These are phyloP conservation scores for Gambelia wislizenii DNA, from an alignment of 2,797 vertebrate genomes.

Conservation along the genomic window DNA sequence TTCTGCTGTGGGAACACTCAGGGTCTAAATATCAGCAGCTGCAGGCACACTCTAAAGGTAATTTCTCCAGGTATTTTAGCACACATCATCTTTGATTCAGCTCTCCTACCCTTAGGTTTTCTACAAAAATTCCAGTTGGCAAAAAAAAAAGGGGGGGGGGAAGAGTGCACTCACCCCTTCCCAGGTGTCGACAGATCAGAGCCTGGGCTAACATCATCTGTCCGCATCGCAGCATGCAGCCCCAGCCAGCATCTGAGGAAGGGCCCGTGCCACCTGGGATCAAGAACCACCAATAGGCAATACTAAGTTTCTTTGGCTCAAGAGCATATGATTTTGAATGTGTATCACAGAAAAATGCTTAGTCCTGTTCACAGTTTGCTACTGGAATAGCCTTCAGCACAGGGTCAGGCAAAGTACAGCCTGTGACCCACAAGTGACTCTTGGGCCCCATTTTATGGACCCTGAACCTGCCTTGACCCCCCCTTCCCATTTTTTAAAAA, in stretches of 20 bases:
- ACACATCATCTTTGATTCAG: not conserved
- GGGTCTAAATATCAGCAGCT: too few relatives aligned
- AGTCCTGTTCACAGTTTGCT: not conserved
- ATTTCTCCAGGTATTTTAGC: not conserved
- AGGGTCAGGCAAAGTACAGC: too few relatives aligned
- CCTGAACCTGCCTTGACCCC: too few relatives aligned
- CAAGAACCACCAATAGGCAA: not conserved
- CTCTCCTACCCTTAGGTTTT: too few relatives aligned
- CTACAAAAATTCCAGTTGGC: too few relatives aligned
- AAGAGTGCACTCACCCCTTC: constrained; percentile 79
- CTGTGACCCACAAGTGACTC: too few relatives aligned
- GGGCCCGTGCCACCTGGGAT: constrained; percentile 86
- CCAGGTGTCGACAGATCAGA: constrained; percentile 86
- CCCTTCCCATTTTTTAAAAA: too few relatives aligned
- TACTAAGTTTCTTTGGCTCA: not conserved
- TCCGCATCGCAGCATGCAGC: constrained; percentile 91
- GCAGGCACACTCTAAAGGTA: not conserved
- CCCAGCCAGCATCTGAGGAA: constrained; percentile 88
- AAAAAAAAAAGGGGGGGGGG: too few relatives aligned
- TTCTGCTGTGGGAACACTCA: not conserved
- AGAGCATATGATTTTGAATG: not conserved
- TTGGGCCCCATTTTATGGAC: too few relatives aligned
- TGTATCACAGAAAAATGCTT: not conserved
- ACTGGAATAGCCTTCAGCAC: not conserved
- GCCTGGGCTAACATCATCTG: constrained; percentile 93